These are phyloP conservation scores for Drosophila varians DNA, from an alignment of 1,140 invertebrate genomes.

Conservation along the genomic window DNA sequence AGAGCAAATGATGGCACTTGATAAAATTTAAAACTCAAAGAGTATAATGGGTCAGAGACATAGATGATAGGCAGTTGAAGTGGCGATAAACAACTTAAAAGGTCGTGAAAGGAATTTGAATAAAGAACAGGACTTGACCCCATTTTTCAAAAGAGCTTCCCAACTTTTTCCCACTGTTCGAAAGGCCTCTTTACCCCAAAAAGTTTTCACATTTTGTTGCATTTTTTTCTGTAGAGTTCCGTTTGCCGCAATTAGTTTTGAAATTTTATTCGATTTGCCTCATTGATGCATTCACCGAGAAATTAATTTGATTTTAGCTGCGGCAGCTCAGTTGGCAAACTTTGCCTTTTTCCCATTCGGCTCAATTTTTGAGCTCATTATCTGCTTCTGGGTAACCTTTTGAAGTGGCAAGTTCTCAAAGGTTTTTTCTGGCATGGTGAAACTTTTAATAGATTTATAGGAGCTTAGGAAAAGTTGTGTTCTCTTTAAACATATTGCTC, in stretches of 20 bases:
- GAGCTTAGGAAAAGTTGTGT: slow-evolving; percentile 17
- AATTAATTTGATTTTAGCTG: slow-evolving; percentile 42
- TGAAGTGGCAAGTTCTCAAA: slow-evolving; percentile 23
- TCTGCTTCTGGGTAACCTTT: slow-evolving; percentile 41
- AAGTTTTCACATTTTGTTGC: slow-evolving; percentile 37
- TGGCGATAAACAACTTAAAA: slow-evolving; percentile 48
- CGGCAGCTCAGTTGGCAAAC: slow-evolving; percentile 18
- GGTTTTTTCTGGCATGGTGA: slow-evolving; percentile 16
- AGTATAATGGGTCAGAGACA: slow-evolving; percentile 10
- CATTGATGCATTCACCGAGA: slow-evolving; percentile 29
- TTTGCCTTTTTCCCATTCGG: slow-evolving; percentile 27
- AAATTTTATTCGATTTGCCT: slow-evolving; percentile 40
- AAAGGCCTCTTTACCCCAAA: neutral
- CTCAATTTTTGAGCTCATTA: slow-evolving; percentile 50
- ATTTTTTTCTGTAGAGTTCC: slow-evolving; percentile 16
- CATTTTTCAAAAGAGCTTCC: slow-evolving; percentile 7
- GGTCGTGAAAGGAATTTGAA: slow-evolving; percentile 39
- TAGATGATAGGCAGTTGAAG: slow-evolving; percentile 21
- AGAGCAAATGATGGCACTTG: slow-evolving; percentile 46
- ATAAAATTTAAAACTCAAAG: slow-evolving; percentile 58
- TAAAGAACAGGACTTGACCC: slow-evolving; percentile 16
- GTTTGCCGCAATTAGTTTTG: slow-evolving; percentile 24
- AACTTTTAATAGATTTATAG: slow-evolving; percentile 42
- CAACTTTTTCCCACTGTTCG: slow-evolving; percentile 25
- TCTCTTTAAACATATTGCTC: neutral